phyloP scores from a whole-genome alignment of 2,888 invertebrate genomes.

The Sipha maydis region DNA sequence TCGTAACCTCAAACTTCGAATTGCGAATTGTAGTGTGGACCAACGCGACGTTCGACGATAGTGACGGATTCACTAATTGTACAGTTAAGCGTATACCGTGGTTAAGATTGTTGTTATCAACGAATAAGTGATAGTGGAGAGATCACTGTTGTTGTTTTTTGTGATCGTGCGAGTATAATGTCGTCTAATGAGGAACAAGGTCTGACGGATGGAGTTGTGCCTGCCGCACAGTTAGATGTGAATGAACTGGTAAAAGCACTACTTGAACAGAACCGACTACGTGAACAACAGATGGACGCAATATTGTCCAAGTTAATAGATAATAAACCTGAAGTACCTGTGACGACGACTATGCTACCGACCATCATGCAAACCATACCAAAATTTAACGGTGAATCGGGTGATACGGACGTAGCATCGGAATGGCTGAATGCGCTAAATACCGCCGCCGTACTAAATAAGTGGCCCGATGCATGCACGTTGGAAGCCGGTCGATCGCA shows the following conservation, averaged over 20 bases:
- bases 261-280: neutral
- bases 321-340: neutral
- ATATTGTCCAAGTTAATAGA: neutral
- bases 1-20: too few relatives aligned
- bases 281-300: conserved; percentile 2
- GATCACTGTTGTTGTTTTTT: too few relatives aligned
- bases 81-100: too few relatives aligned
- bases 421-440: neutral
- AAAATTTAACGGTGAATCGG: neutral
- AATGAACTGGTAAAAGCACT: neutral
- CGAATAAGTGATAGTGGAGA: too few relatives aligned
- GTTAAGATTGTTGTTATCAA: too few relatives aligned
- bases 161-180: too few relatives aligned
- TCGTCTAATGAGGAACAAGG: too few relatives aligned
- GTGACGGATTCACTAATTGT: too few relatives aligned
- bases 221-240: too few relatives aligned
- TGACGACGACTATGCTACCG: neutral
- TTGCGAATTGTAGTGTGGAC: too few relatives aligned
- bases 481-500: neutral
- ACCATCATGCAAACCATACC: neutral
- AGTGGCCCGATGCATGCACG: neutral
- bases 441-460: neutral
- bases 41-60: too few relatives aligned
- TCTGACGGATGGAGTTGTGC: too few relatives aligned
- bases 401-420: conserved; percentile 2